Percentiles rank a stretch among this genome's conserved stretches.
These are phyloP conservation scores for Aurelia sp. DNA, from an alignment of 30 jellyfish, hydroid and myxozoan genomes.

Conservation along the genomic window DNA sequence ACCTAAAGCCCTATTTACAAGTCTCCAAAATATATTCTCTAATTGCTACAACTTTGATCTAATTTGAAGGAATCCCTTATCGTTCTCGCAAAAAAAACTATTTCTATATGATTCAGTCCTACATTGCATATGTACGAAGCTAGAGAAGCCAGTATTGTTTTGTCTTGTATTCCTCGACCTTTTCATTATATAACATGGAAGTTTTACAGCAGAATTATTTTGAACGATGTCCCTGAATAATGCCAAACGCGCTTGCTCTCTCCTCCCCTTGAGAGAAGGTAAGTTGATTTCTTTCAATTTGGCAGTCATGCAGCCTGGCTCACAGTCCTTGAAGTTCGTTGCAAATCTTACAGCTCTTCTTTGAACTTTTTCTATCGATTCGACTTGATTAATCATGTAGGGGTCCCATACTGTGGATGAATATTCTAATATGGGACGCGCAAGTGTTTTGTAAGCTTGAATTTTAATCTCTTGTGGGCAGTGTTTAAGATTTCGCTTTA, in stretches of 20 bases:
- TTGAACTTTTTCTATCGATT: slow-evolving; percentile 14
- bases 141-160: too few relatives aligned
- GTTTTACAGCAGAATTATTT: slow-evolving; percentile 4
- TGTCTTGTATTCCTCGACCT: too few relatives aligned
- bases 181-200: neutral
- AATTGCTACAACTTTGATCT: too few relatives aligned
- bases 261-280: neutral
- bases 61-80: too few relatives aligned
- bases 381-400: slow-evolving; percentile 23
- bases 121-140: too few relatives aligned
- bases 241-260: slow-evolving; percentile 8
- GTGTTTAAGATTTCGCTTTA: too few relatives aligned
- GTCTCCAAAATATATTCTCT: neutral
- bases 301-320: too few relatives aligned
- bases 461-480: neutral
- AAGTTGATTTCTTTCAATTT: too few relatives aligned
- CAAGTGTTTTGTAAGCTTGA: slow-evolving; percentile 7
- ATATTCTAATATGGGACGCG: slow-evolving; percentile 19
- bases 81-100: too few relatives aligned
- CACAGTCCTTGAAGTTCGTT: too few relatives aligned
- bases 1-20: neutral
- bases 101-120: too few relatives aligned
- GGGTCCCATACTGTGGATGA: slow-evolving; percentile 11
- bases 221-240: neutral
- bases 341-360: neutral